These are phyloP conservation scores for Phenganax subtilis DNA, from an alignment of 92 coral and sea anemone genomes.

Conservation along the genomic window DNA sequence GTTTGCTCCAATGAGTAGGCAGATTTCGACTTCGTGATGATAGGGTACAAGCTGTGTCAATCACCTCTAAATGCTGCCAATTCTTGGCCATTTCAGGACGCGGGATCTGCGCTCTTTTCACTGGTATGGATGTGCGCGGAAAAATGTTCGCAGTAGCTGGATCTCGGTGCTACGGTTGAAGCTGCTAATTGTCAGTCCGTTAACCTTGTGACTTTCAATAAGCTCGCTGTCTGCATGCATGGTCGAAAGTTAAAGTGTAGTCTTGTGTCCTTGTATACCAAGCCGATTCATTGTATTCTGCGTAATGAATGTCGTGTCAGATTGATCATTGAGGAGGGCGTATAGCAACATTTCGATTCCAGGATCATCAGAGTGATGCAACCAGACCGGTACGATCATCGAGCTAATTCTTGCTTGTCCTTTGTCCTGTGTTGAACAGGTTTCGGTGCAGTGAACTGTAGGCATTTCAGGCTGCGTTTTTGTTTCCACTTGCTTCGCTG, in stretches of 20 bases:
- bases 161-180: constrained; percentile 31
- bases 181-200: constrained; percentile 44
- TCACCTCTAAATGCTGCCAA: not conserved
- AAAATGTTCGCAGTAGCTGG: constrained; percentile 40
- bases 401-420: constrained; percentile 36
- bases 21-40: not conserved
- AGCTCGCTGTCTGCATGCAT: constrained; percentile 49
- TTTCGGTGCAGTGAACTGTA: not conserved
- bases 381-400: constrained; percentile 59
- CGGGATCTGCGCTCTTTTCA: constrained; percentile 46
- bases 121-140: constrained; percentile 41
- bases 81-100: constrained; percentile 25
- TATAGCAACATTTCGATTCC: constrained; percentile 38
- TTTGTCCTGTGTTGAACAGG: not conserved
- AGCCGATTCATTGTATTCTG: constrained; percentile 28
- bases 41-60: constrained; percentile 4
- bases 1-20: constrained; percentile 9
- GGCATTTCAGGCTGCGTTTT: constrained; percentile 7
- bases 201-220: constrained; percentile 41
- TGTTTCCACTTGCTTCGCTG: constrained; percentile 11
- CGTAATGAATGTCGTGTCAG: constrained; percentile 51
- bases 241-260: constrained; percentile 42
- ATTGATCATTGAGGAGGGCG: constrained; percentile 57
- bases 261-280: constrained; percentile 49
- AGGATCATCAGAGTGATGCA: constrained; percentile 39